phyloP scores from a whole-genome alignment of 2,888 invertebrate species.

The Synanthedon tipuliformis region DNA sequence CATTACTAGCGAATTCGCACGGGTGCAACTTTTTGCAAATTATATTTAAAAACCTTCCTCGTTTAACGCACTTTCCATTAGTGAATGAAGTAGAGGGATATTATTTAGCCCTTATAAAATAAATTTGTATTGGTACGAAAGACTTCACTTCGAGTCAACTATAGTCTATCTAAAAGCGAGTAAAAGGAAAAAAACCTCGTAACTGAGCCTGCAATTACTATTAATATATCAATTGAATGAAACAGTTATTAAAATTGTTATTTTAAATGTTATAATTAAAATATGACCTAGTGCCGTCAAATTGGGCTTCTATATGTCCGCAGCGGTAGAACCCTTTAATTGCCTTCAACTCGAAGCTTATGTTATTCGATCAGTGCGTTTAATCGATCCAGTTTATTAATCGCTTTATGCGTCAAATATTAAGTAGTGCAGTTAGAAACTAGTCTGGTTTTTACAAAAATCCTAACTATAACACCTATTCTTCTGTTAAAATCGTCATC shows the following conservation, averaged over 20 bases:
- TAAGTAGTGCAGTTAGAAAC: slow-evolving; percentile 1
- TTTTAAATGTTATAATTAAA: slow-evolving; percentile 29
- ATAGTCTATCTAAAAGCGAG: neutral
- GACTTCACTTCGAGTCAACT: no score
- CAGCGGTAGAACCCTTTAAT: slow-evolving; percentile 31
- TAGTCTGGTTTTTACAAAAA: no score
- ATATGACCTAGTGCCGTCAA: slow-evolving; percentile 44
- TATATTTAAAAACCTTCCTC: no score
- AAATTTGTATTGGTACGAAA: no score
- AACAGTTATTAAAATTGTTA: slow-evolving; percentile 16
- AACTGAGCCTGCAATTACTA: slow-evolving; percentile 30
- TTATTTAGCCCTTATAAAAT: no score
- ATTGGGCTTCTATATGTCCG: slow-evolving; percentile 21
- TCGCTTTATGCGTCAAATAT: slow-evolving; percentile 36
- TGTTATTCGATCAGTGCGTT: slow-evolving; percentile 26
- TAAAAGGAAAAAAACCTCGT: neutral
- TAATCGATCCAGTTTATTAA: slow-evolving; percentile 33
- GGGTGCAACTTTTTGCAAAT: no score
- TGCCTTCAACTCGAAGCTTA: slow-evolving; percentile 29
- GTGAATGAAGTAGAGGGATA: no score
- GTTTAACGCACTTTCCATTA: no score
- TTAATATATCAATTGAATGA: slow-evolving; percentile 35
- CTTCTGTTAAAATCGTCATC: no score
- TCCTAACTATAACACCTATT: no score
- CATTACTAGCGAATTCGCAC: no score